These are phyloP conservation scores for Rhadina sibilatrix DNA, from an alignment of 2,113 vertebrate genomes.

Conservation along the genomic window DNA sequence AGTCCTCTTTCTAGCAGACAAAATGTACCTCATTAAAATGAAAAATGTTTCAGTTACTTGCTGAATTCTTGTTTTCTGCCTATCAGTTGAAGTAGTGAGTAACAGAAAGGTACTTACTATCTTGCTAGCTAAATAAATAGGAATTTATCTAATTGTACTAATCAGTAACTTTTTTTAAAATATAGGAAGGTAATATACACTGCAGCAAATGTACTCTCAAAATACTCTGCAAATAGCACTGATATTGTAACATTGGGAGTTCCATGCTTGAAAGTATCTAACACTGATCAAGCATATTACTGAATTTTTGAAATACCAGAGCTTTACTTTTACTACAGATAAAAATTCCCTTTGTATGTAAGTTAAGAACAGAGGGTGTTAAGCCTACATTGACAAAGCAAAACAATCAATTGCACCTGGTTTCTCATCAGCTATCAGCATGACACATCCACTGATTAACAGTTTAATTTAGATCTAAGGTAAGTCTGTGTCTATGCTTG, in stretches of 20 bases:
- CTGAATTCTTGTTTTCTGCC: not conserved
- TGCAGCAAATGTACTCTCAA: not conserved
- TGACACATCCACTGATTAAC: not conserved
- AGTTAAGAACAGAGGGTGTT: not conserved
- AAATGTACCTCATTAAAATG: not conserved
- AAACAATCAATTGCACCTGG: not conserved
- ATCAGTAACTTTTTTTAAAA: not conserved
- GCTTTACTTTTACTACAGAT: not conserved
- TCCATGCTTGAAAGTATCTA: not conserved
- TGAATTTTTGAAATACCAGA: not conserved
- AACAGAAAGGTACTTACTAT: not conserved
- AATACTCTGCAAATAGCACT: not conserved
- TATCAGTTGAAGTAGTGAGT: not conserved
- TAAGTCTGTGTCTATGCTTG: not conserved
- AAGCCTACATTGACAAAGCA: not conserved
- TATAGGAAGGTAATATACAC: fast-evolving
- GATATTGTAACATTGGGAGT: not conserved
- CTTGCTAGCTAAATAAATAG: not conserved
- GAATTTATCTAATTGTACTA: not conserved
- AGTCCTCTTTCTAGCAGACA: not conserved
- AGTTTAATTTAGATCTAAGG: not conserved
- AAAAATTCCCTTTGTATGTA: not conserved
- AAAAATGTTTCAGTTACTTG: not conserved
- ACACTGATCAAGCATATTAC: not conserved
- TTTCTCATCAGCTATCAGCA: not conserved